These are phyloP conservation scores for Rousettus madagascariensis DNA, from an alignment of 2,797 vertebrate genomes.

Conservation along the genomic window DNA sequence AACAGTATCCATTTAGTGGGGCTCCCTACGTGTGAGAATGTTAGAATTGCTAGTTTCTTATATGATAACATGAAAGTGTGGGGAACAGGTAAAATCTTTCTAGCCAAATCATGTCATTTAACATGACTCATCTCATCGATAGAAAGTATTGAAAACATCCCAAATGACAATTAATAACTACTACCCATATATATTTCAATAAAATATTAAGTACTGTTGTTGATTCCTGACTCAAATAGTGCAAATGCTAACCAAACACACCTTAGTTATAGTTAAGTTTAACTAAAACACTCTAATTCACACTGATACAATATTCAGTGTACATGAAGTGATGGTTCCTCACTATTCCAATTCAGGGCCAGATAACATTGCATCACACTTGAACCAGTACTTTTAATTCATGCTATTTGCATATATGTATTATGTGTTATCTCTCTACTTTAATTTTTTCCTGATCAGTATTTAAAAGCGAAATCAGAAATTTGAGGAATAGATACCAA, in stretches of 20 bases:
- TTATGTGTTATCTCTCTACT: neutral
- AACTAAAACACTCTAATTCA: neutral
- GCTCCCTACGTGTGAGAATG: neutral
- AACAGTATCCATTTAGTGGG: neutral
- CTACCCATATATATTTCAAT: neutral
- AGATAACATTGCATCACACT: neutral
- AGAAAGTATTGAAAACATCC: neutral
- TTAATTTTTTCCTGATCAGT: neutral
- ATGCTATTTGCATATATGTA: neutral
- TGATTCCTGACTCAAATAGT: neutral
- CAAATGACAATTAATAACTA: neutral
- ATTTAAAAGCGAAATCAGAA: neutral
- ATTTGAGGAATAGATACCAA: neutral
- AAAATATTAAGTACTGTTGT: neutral
- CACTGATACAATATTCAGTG: neutral
- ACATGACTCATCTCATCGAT: neutral
- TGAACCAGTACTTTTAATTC: neutral
- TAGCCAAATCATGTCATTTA: neutral
- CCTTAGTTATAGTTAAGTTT: neutral
- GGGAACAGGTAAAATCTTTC: neutral
- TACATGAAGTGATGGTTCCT: neutral
- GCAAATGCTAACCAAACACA: neutral
- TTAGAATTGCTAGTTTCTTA: neutral
- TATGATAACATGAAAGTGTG: neutral
- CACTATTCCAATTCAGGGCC: neutral